Base-by-base conservation (phyloP, 53 echinoderm and acorn worm species). In the Holothuria leucospilota region DNA sequence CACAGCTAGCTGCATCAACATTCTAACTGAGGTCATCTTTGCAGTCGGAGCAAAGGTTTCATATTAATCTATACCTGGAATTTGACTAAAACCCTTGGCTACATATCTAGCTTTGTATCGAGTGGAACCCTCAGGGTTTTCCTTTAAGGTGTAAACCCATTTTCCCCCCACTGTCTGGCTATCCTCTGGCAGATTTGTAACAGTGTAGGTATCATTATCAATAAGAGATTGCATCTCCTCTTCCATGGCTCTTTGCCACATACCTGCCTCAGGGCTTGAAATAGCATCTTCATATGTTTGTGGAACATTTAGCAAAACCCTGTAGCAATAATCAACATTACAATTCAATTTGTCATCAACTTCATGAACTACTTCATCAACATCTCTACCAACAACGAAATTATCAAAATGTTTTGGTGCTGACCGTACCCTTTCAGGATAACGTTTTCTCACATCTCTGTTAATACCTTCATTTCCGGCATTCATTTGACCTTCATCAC, bases 231-330 rank as follows among this genome's bases (percentile, higher is more conserved):
- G 23, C 42, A 84, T 71, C 62, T 84, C 89, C 6, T 84, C 84
- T 42, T 73, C 62, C 89, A 89, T 89, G 38, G 89, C 89, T 63
- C 40, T 69, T 64, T 89, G 58, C 89, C 89, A 89, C 41, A 56
- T 84, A 28, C 14, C 18, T 13, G 51, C 53, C 20, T 89, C 59
- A 68, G 59, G 63, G 11, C 71, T 66, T 29, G 69, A 46, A 20
- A 62, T 39, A 38, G 89, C 89, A 8, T 72, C 89, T 27, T 71
- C 56, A 62, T 84, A 89, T 27, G 72, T 73, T 74, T 73, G 46
- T 20, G 89, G 89, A 39, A 84, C 52, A 56, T 58, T 73, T 29
- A 51, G 29, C 18, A 59, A 42, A 20, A 51, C 13, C 59, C 28
- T 86, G 78, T 77, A 87, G 59, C 87, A 87, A 59, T 89, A 75